phyloP scores from a whole-genome alignment of 2,888 invertebrate genomes.

The Rhamphomyia laevipes region DNA sequence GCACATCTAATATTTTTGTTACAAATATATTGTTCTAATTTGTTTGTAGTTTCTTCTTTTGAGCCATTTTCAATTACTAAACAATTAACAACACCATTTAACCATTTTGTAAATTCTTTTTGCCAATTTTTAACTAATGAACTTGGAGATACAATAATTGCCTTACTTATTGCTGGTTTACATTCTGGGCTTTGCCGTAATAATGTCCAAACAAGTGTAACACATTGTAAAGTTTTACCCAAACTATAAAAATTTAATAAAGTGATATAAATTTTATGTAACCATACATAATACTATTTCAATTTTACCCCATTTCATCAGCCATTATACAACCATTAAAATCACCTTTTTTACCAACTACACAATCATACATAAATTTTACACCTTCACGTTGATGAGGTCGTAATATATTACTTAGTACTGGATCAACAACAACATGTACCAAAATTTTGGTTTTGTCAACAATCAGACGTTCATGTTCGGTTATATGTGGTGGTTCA shows the following conservation, averaged over 20 bases:
- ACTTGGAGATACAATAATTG: slow-evolving; percentile 92
- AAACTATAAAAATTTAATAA: slow-evolving; percentile 36
- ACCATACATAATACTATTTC: not conserved
- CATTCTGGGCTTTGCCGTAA: slow-evolving; percentile 86
- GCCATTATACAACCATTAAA: slow-evolving; percentile 98
- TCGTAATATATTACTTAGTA: slow-evolving; percentile 75
- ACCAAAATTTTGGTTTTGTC: slow-evolving; percentile 55
- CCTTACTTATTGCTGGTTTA: slow-evolving; percentile 81
- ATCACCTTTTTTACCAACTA: slow-evolving; percentile 75
- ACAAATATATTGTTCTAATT: slow-evolving; percentile 73
- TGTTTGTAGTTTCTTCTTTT: slow-evolving; percentile 74
- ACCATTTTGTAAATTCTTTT: slow-evolving; percentile 96
- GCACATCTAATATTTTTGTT: slow-evolving; percentile 65
- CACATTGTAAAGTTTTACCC: slow-evolving; percentile 96
- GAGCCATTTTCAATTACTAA: slow-evolving; percentile 78
- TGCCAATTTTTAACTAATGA: slow-evolving; percentile 99
- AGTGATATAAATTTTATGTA: not conserved
- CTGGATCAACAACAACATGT: slow-evolving; percentile 95
- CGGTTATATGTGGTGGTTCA: slow-evolving; percentile 68
- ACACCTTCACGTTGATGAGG: slow-evolving; percentile 99
- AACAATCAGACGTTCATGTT: slow-evolving; percentile 77
- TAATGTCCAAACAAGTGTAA: slow-evolving; percentile 89
- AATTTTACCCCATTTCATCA: slow-evolving; percentile 81
- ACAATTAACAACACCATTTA: slow-evolving; percentile 69
- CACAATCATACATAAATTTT: slow-evolving; percentile 98